These are phyloP conservation scores for Scotopteryx bipunctaria DNA, from an alignment of 2,888 invertebrate genomes.

Conservation along the genomic window DNA sequence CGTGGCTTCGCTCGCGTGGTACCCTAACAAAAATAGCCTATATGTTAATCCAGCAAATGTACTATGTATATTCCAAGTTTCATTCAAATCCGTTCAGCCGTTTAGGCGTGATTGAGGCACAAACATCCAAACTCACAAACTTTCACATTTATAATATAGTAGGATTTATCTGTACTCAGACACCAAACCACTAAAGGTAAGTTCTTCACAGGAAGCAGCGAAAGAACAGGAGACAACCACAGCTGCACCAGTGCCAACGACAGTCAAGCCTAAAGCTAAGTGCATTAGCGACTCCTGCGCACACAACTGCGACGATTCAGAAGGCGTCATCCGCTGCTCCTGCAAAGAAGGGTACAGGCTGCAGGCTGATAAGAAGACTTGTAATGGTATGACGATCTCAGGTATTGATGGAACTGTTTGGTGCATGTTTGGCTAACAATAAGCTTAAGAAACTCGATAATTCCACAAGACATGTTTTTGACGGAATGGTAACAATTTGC, in stretches of 20 bases:
- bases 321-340: slow-evolving; percentile 56
- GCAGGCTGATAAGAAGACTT: slow-evolving; percentile 63
- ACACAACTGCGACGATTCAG: slow-evolving; percentile 64
- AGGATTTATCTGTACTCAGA: too few species aligned
- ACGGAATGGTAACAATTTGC: too few species aligned
- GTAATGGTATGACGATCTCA: slow-evolving; percentile 58
- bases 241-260: slow-evolving; percentile 14
- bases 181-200: neutral
- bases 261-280: slow-evolving; percentile 44
- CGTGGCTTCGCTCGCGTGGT: too few species aligned
- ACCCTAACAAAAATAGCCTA: too few species aligned
- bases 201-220: slow-evolving; percentile 67
- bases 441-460: too few species aligned
- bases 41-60: too few species aligned
- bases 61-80: too few species aligned
- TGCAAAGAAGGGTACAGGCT: slow-evolving; percentile 66
- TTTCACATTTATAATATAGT: too few species aligned
- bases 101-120: too few species aligned
- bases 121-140: too few species aligned
- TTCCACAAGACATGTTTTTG: too few species aligned
- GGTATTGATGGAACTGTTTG: neutral
- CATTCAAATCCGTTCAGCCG: too few species aligned
- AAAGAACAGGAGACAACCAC: slow-evolving; percentile 48
- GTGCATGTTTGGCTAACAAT: neutral
- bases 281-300: slow-evolving; percentile 65